phyloP scores from a whole-genome alignment of 1,140 invertebrate species.

The Mactra quadrangularis region DNA sequence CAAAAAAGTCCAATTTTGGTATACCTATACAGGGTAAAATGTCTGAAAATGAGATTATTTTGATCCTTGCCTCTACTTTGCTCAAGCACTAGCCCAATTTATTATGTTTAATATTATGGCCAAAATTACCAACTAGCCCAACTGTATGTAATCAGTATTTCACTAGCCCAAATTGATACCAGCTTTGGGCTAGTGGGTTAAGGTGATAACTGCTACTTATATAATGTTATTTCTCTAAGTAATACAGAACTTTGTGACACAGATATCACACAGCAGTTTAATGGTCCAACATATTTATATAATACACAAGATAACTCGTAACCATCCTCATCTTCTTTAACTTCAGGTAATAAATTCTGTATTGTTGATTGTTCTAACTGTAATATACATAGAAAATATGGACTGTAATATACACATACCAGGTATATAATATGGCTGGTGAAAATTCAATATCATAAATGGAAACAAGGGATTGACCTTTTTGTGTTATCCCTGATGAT shows the following conservation, averaged over 20 bases:
- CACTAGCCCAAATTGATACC: no score
- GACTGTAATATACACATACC: neutral
- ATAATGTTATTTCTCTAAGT: slow-evolving; percentile 21
- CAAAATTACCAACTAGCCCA: no score
- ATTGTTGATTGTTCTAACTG: slow-evolving; percentile 40
- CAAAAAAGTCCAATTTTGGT: no score
- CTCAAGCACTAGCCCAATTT: no score
- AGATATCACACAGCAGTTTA: slow-evolving; percentile 13
- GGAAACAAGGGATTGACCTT: neutral
- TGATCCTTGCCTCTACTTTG: no score
- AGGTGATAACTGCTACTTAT: no score
- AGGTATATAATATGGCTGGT: neutral
- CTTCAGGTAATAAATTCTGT: slow-evolving; percentile 32
- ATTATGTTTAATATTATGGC: no score
- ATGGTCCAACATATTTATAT: slow-evolving; percentile 19
- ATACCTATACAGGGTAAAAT: no score
- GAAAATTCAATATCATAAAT: neutral
- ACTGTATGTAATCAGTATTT: no score
- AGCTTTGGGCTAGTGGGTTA: no score
- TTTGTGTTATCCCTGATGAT: neutral
- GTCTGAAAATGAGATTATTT: no score
- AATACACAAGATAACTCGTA: slow-evolving; percentile 49
- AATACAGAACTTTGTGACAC: neutral
- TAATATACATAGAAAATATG: no score
- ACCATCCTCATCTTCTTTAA: slow-evolving; percentile 38